These are phyloP conservation scores for Prunella strophiata DNA, from an alignment of 2,797 vertebrate species.

Conservation along the genomic window DNA sequence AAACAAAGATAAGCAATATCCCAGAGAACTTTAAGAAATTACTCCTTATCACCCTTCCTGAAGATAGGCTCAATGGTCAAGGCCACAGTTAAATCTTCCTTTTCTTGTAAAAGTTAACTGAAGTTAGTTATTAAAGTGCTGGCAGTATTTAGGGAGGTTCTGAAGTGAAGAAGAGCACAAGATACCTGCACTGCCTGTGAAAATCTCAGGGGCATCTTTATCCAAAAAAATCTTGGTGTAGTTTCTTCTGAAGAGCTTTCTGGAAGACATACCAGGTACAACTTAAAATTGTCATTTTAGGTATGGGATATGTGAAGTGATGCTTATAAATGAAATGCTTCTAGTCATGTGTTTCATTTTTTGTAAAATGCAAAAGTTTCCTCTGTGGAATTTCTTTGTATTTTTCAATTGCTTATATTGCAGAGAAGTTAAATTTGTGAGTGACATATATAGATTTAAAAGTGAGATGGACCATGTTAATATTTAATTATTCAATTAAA, in stretches of 20 bases:
- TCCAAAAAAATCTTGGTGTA: not conserved
- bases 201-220: conserved; percentile 19
- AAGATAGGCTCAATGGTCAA: conserved; percentile 88
- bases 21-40: conserved; percentile 72
- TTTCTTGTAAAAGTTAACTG: conserved; percentile 82
- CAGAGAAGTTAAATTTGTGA: not conserved
- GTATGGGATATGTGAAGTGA: not conserved
- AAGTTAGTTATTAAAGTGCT: conserved; percentile 94
- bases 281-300: not conserved
- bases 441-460: not conserved
- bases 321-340: not conserved
- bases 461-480: not conserved
- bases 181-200: conserved; percentile 4
- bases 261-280: conserved; percentile 66
- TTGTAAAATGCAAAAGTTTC: not conserved
- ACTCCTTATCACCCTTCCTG: conserved; percentile 73
- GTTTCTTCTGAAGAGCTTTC: conserved; percentile 8
- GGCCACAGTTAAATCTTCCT: conserved; percentile 83
- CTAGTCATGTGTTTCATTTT: not conserved
- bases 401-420: conserved; percentile 16
- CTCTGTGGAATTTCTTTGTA: not conserved
- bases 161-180: conserved; percentile 40
- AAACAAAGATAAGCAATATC: conserved; percentile 65
- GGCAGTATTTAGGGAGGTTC: conserved; percentile 65
- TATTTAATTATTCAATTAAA: not conserved